phyloP scores from a whole-genome alignment of 37 sponge, comb jelly and placozoan genomes.

The Theonella swinhoei region DNA sequence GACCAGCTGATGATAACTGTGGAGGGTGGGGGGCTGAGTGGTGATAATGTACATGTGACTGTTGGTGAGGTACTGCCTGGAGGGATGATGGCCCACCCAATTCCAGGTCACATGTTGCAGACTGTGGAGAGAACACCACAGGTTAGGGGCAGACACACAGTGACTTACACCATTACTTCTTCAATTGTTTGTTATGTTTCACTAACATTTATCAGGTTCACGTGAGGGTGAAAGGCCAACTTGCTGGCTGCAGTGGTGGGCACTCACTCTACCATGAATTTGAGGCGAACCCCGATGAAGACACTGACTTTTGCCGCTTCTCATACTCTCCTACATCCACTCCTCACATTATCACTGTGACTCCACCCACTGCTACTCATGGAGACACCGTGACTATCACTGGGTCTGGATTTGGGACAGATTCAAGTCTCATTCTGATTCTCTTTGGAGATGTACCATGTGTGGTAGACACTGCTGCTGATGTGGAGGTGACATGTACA shows the following conservation, averaged over 20 bases:
- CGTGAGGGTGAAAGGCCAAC: slow-evolving; percentile 57
- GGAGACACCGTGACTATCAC: slow-evolving; percentile 42
- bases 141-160: slow-evolving; percentile 25
- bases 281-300: background rate
- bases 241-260: slow-evolving; percentile 60
- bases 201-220: slow-evolving; percentile 65
- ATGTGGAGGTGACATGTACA: slow-evolving; percentile 31
- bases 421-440: slow-evolving; percentile 9
- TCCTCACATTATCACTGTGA: slow-evolving; percentile 53
- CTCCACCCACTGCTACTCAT: slow-evolving; percentile 24
- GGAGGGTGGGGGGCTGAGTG: slow-evolving; percentile 35
- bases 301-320: slow-evolving; percentile 57
- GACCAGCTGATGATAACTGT: slow-evolving; percentile 54
- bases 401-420: slow-evolving; percentile 36
- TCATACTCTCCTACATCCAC: slow-evolving; percentile 45
- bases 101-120: slow-evolving; percentile 85
- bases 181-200: no score
- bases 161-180: no score
- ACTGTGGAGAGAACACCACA: slow-evolving; percentile 84
- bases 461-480: slow-evolving; percentile 12
- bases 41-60: slow-evolving; percentile 22
- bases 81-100: slow-evolving; percentile 74
- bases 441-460: slow-evolving; percentile 56
- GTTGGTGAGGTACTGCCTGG: slow-evolving; percentile 72
- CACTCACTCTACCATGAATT: slow-evolving; percentile 7